Conservation (phyloP, 1,140 invertebrate genomes). For the Chlorops oryzae region DNA sequence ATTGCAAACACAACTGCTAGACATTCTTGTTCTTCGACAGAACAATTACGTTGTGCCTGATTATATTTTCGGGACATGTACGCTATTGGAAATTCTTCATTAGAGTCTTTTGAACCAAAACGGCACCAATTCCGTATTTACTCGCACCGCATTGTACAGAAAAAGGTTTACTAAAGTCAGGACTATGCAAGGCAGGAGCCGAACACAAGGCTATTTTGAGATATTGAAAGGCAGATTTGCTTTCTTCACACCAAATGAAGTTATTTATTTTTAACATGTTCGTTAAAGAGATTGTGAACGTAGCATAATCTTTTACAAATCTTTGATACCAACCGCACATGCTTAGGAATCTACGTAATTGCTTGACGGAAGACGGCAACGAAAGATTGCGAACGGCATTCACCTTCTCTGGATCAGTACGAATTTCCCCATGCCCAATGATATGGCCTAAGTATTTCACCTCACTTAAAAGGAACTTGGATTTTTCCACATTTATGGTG, state of each 20-base stretch:
- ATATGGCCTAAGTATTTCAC: constrained; percentile 11
- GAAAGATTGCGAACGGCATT: background rate
- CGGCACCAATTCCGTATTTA: constrained; percentile 14
- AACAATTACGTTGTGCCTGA: constrained; percentile 39
- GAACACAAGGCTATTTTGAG: constrained; percentile 10
- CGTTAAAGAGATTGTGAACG: constrained; percentile 30
- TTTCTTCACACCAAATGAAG: constrained; percentile 5
- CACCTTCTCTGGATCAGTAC: constrained; percentile 10
- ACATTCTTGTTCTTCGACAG: too few relatives aligned
- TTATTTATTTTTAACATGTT: constrained; percentile 25
- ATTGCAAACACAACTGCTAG: constrained; percentile 47
- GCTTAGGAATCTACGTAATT: constrained; percentile 15
- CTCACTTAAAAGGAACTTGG: background rate
- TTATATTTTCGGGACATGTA: constrained; percentile 32
- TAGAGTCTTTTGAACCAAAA: constrained; percentile 15
- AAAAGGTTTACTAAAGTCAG: constrained; percentile 22
- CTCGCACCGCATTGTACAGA: constrained; percentile 15
- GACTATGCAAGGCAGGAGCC: constrained; percentile 25
- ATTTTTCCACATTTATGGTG: constrained; percentile 8
- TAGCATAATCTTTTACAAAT: constrained; percentile 40
- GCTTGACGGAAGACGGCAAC: background rate
- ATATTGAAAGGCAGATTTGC: background rate
- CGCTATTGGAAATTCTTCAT: constrained; percentile 22
- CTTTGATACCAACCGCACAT: constrained; percentile 31
- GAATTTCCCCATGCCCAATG: constrained; percentile 1